These are phyloP conservation scores for Luperina testacea DNA, from an alignment of 2,888 invertebrate genomes.

Conservation along the genomic window DNA sequence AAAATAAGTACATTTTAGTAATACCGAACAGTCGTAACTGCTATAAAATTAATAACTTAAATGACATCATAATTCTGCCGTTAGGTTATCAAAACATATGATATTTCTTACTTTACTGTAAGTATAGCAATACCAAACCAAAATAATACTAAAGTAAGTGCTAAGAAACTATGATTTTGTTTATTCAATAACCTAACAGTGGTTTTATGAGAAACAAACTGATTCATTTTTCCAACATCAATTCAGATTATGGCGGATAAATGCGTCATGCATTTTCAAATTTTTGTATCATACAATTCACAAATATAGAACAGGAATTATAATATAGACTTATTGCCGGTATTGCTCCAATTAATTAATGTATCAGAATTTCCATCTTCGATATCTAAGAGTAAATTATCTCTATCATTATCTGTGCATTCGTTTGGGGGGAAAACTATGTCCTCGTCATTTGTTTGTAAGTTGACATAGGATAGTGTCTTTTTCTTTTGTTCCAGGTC, in stretches of 20 bases:
- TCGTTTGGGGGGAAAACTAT: slow-evolving; percentile 77
- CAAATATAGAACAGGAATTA: slow-evolving; percentile 67
- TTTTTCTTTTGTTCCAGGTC: slow-evolving; percentile 87
- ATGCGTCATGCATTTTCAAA: slow-evolving; percentile 46
- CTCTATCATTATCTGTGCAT: slow-evolving; percentile 72
- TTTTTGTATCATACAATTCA: slow-evolving; percentile 30
- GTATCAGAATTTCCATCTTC: slow-evolving; percentile 83
- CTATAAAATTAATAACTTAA: slow-evolving; percentile 36
- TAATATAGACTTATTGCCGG: slow-evolving; percentile 84
- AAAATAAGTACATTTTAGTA: slow-evolving; percentile 58
- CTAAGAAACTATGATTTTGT: slow-evolving; percentile 35
- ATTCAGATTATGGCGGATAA: slow-evolving; percentile 61
- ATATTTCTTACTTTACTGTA: slow-evolving; percentile 33
- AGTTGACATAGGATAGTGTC: slow-evolving; percentile 85
- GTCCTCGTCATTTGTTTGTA: slow-evolving; percentile 84
- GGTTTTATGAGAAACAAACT: slow-evolving; percentile 35
- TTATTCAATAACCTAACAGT: slow-evolving; percentile 46
- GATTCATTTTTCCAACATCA: slow-evolving; percentile 41
- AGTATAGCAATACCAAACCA: slow-evolving; percentile 39
- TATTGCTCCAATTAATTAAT: slow-evolving; percentile 85
- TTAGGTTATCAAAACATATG: slow-evolving; percentile 51
- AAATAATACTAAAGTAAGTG: slow-evolving; percentile 48
- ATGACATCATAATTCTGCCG: slow-evolving; percentile 41
- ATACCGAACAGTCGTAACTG: slow-evolving; percentile 39
- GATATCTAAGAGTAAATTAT: slow-evolving; percentile 84